Evolutionary conservation across 2,113 vertebrate genomes (phyloP).

Genomic region (Leuciscus idus): DNA sequence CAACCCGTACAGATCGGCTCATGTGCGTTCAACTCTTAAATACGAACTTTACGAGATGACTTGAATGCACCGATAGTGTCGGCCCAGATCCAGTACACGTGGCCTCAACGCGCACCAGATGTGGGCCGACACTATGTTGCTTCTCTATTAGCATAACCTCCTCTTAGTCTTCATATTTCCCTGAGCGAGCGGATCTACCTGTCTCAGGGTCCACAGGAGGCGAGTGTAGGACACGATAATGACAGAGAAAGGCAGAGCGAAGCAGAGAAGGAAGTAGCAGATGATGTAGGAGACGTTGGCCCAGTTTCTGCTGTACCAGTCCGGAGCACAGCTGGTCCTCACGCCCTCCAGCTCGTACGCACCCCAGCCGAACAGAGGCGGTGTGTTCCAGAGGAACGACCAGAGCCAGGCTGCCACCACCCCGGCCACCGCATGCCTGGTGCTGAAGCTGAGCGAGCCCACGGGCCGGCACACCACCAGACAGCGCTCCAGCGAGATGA

Average conservation of each 20-base stretch:
- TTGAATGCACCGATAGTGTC: too few species aligned
- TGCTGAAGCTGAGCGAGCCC: conserved; percentile 71
- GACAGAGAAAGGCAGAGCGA: conserved; percentile 73
- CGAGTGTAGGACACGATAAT: conserved; percentile 69
- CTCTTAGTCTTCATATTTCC: too few species aligned
- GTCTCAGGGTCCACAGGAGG: conserved; percentile 73
- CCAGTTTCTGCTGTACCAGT: conserved; percentile 73
- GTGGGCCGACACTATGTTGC: too few species aligned
- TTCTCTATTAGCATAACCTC: too few species aligned
- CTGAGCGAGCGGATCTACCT: conserved; percentile 59
- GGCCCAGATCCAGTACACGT: too few species aligned
- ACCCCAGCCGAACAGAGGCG: conserved; percentile 80
- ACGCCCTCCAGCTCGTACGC: conserved; percentile 76
- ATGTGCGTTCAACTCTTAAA: too few species aligned
- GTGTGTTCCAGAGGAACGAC: conserved; percentile 81
- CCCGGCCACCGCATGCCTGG: conserved; percentile 72
- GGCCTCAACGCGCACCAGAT: too few species aligned
- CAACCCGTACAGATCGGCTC: too few species aligned
- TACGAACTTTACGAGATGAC: too few species aligned
- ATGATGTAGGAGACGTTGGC: conserved; percentile 77
- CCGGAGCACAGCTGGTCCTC: conserved; percentile 73
- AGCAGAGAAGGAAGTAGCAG: conserved; percentile 75
- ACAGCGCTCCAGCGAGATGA: conserved; percentile 78
- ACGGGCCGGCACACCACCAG: conserved; percentile 75
- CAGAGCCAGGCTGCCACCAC: conserved; percentile 75